Percentiles rank a stretch among this genome's conserved stretches.
Evolutionary conservation across 2,797 vertebrate species (phyloP).

Genomic region (Clarias pachynema): DNA sequence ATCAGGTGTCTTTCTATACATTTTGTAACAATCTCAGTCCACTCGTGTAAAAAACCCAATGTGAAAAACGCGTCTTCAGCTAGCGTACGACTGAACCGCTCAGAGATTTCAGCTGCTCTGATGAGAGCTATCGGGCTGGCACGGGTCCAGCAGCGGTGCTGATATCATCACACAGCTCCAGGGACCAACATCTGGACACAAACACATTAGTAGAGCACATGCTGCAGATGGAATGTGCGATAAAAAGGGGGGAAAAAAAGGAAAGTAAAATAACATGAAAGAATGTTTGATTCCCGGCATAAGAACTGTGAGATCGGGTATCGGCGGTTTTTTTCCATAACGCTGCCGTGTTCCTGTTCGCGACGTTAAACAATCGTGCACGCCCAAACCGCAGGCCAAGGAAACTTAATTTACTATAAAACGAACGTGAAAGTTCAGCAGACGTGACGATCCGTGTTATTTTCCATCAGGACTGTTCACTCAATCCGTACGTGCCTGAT

Average conservation of each 20-base stretch:
- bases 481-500: neutral
- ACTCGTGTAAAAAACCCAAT: no score
- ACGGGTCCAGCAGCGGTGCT: constrained; percentile 1
- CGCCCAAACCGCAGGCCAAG: neutral
- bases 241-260: neutral
- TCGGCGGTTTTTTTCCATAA: neutral
- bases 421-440: neutral
- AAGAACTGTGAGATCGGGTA: neutral
- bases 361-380: neutral
- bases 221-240: constrained; percentile 17
- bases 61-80: no score
- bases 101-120: no score
- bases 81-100: no score
- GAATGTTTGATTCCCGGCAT: constrained; percentile 1
- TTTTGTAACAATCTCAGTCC: neutral
- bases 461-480: neutral
- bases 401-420: neutral
- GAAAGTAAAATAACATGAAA: neutral
- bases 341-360: neutral
- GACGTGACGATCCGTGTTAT: neutral
- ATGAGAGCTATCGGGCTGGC: constrained; percentile 21
- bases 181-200: constrained; percentile 41
- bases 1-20: no score
- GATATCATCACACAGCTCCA: constrained; percentile 26
- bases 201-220: constrained; percentile 1